Conservation (phyloP, 1,140 invertebrate species). For the Maniola jurtina region DNA sequence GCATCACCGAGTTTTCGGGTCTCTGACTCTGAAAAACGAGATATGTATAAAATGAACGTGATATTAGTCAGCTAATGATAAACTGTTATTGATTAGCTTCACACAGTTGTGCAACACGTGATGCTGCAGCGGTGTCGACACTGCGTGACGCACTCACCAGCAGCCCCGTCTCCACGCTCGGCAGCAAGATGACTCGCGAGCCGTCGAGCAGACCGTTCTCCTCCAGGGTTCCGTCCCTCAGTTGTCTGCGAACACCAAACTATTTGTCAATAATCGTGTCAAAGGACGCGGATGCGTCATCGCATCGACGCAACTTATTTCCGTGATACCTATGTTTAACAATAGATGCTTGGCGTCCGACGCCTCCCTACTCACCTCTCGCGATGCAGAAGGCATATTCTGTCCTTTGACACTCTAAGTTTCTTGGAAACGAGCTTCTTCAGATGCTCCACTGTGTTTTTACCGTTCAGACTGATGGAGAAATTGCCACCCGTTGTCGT, state of each 20-base stretch:
- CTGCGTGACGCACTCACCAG: conserved; percentile 85
- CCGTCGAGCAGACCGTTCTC: conserved; percentile 94
- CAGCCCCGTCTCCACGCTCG: conserved; percentile 95
- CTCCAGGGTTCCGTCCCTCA: conserved; percentile 90
- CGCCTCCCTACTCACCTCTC: conserved; percentile 87
- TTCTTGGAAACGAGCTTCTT: conserved; percentile 95
- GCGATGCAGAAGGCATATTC: conserved; percentile 93
- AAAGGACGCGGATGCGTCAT: conserved; percentile 76
- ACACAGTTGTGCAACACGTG: conserved; percentile 69
- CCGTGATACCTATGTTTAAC: conserved; percentile 75
- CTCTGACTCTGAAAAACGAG: conserved; percentile 88
- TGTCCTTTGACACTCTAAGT: conserved; percentile 93
- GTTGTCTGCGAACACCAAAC: conserved; percentile 84
- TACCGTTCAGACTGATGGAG: conserved; percentile 87
- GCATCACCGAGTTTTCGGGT: conserved; percentile 96
- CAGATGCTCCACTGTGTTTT: conserved; percentile 91
- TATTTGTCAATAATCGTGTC: conserved; percentile 59
- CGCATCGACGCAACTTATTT: conserved; percentile 76
- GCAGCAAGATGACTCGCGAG: conserved; percentile 92
- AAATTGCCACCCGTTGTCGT: conserved; percentile 95
- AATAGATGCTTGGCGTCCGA: conserved; percentile 74
- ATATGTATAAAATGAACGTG: conserved; percentile 27
- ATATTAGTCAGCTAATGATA: conserved; percentile 39
- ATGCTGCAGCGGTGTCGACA: conserved; percentile 60
- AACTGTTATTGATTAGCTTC: conserved; percentile 59